Base-by-base conservation (phyloP, 2,888 invertebrate species). In the Trissolcus brochymenae region DNA sequence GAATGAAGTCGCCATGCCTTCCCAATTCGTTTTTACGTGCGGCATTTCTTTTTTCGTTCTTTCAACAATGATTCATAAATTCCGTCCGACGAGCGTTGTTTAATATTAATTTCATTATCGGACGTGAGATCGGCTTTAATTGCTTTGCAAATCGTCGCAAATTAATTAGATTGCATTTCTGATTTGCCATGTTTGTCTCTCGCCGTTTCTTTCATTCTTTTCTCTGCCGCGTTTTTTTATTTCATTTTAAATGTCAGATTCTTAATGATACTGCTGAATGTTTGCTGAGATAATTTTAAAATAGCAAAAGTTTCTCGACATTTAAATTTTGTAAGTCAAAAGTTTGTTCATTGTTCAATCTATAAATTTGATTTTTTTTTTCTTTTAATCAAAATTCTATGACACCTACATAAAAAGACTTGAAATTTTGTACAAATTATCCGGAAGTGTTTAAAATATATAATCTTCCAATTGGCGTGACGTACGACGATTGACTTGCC, bases 401-500 rank as follows among this genome's bases (percentile, higher is more conserved):
- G 2, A 19, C 19, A 19, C 2, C 19, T 19, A 19, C 19, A 50
- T n/a, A 51, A 29, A 17, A 16, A 49, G 51, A 61, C 53, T 64
- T 67, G 46, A 25, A 25, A 59, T 50, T 50, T n/a, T 21, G 68
- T 14, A 50, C 68, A 68, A 65, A 50, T 64, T 75, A 60, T 35
- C 46, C 76, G 76, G 76, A 76, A 76, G 62, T 60, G 79, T 76
- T 71, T 65, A 75, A 2, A 19, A 78, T 71, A 55, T 40, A 46
- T 17, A 70, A 66, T 46, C 60, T 61, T 54, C 70, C 66, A 66
- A 68, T 73, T 66, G 61, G 53, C 56, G 67, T 57, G 60, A 59
- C 72, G 72, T 57, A 51, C 64, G 21, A 46, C 29, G 65, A 66
- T 66, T 49, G 65, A 61, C 60, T 59, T 53, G 64, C 54, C 54